phyloP scores from a whole-genome alignment of 2,888 invertebrate genomes.

The Yponomeuta plumbellus region DNA sequence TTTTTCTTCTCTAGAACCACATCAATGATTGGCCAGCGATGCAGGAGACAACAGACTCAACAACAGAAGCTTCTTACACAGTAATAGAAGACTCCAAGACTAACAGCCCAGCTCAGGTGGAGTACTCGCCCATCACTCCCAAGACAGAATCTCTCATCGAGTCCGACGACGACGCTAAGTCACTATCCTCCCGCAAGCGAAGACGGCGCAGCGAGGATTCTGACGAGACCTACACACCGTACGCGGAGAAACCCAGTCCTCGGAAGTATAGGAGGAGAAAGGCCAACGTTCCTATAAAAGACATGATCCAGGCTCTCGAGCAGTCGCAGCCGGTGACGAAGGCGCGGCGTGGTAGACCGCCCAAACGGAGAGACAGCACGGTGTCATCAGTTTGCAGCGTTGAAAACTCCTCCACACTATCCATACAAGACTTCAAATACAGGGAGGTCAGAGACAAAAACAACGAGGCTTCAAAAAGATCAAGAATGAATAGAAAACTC shows the following conservation, averaged over 20 bases:
- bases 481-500: constrained; percentile 82
- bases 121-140: constrained; percentile 57
- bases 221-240: constrained; percentile 63
- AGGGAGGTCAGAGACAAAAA: constrained; percentile 84
- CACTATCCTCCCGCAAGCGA: constrained; percentile 36
- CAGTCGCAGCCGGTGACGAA: constrained; percentile 55
- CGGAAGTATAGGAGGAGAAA: constrained; percentile 56
- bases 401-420: constrained; percentile 55
- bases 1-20: constrained; percentile 9
- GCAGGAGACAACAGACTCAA: not conserved
- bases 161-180: constrained; percentile 53
- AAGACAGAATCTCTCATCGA: constrained; percentile 62
- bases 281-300: constrained; percentile 57
- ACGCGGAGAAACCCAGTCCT: constrained; percentile 41
- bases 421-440: constrained; percentile 74
- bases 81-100: not conserved
- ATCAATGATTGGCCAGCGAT: constrained; percentile 1
- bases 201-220: constrained; percentile 60
- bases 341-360: constrained; percentile 72
- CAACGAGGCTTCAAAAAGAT: constrained; percentile 86
- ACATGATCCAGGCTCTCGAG: constrained; percentile 61
- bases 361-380: constrained; percentile 67
- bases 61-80: not conserved
- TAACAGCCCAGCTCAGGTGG: constrained; percentile 2
- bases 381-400: constrained; percentile 62